Conservation (phyloP, 2,113 vertebrate genomes). For the Anhinga anhinga region DNA sequence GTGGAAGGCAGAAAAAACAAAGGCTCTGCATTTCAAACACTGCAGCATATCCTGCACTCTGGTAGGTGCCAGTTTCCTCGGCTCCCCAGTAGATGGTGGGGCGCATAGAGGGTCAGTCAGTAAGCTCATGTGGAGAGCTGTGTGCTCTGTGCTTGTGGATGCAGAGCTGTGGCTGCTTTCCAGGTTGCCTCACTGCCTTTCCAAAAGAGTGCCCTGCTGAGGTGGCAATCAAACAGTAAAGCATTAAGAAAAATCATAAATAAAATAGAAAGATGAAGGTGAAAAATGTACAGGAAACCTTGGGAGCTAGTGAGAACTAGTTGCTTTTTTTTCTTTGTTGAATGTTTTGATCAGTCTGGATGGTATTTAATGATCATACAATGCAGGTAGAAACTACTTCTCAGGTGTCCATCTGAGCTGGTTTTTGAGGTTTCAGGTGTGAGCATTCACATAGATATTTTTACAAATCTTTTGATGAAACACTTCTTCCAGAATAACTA, state of each 20-base stretch:
- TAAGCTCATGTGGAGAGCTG: background rate
- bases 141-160: fast-evolving
- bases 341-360: background rate
- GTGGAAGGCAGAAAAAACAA: background rate
- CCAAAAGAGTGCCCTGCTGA: background rate
- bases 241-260: background rate
- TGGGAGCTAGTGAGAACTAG: background rate
- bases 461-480: background rate
- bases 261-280: background rate
- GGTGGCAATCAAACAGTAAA: background rate
- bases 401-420: background rate
- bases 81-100: background rate
- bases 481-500: background rate
- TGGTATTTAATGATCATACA: background rate
- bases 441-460: background rate
- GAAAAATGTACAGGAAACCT: background rate
- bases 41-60: background rate
- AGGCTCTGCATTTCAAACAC: background rate
- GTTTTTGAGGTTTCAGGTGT: background rate
- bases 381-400: background rate
- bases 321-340: background rate
- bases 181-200: background rate
- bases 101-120: background rate
- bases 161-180: background rate
- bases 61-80: fast-evolving